These are phyloP conservation scores for Gastrophysa polygoni DNA, from an alignment of 2,888 invertebrate species.

Conservation along the genomic window DNA sequence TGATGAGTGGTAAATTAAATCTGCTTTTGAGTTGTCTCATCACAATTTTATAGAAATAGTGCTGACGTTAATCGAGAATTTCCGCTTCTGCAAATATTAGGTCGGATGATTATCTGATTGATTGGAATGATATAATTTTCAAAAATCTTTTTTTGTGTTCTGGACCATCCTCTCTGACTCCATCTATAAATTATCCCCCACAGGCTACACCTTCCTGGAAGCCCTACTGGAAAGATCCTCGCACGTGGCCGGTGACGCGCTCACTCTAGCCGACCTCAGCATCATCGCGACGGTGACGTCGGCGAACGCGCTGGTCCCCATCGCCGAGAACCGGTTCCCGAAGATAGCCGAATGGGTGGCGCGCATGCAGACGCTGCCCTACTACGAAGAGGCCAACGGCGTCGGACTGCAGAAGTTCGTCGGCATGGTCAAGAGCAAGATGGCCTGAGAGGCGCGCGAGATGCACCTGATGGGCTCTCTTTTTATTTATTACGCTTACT, in stretches of 20 bases:
- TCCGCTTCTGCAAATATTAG: too few relatives aligned
- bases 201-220: constrained; percentile 56
- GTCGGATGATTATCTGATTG: too few relatives aligned
- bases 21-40: too few relatives aligned
- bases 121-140: too few relatives aligned
- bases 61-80: too few relatives aligned
- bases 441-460: constrained; percentile 29
- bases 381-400: constrained; percentile 41
- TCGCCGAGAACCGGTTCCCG: constrained; percentile 54
- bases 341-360: constrained; percentile 43
- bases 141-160: too few relatives aligned
- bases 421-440: constrained; percentile 39
- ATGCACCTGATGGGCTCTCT: too few relatives aligned
- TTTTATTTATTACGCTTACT: not conserved
- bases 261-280: constrained; percentile 44
- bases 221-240: constrained; percentile 49
- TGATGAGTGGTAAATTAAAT: too few relatives aligned
- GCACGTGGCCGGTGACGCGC: constrained; percentile 38
- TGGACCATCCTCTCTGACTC: too few relatives aligned
- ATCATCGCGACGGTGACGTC: constrained; percentile 36
- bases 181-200: too few relatives aligned
- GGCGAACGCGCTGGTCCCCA: constrained; percentile 52
- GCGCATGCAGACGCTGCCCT: constrained; percentile 41
- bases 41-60: too few relatives aligned
- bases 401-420: constrained; percentile 39